These are phyloP conservation scores for Bombus fervidus DNA, from an alignment of 1,140 invertebrate species.

Conservation along the genomic window DNA sequence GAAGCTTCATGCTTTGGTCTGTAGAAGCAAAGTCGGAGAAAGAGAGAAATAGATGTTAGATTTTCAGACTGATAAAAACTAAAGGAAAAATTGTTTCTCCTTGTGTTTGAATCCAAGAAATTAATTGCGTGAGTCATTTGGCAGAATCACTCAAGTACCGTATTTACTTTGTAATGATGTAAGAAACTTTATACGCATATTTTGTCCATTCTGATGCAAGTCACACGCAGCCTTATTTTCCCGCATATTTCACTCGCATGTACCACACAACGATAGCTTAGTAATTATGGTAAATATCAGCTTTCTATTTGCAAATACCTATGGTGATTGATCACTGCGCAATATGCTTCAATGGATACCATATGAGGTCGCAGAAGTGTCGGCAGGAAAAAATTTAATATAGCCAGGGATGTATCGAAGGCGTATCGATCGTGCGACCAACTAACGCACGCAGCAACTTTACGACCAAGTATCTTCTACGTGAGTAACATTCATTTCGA, in stretches of 20 bases:
- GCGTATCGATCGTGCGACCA: background rate
- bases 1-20: background rate
- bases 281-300: conserved; percentile 30
- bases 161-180: background rate
- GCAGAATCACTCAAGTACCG: background rate
- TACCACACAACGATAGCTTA: background rate
- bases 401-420: conserved; percentile 9
- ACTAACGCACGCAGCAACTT: background rate
- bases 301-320: conserved; percentile 21
- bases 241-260: background rate
- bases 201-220: conserved; percentile 13
- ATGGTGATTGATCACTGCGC: background rate
- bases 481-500: too few species aligned
- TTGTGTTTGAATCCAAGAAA: background rate
- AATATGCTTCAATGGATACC: background rate
- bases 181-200: background rate
- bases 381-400: background rate
- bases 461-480: background rate
- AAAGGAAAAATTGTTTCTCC: background rate
- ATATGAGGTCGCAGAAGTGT: background rate
- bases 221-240: background rate
- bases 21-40: background rate
- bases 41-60: too few species aligned
- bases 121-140: background rate
- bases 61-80: too few species aligned